Evolutionary conservation across 2,113 vertebrate species (phyloP), one percentile per base, ranked within the genome.

Genomic region (Aplodontia rufa): DNA sequence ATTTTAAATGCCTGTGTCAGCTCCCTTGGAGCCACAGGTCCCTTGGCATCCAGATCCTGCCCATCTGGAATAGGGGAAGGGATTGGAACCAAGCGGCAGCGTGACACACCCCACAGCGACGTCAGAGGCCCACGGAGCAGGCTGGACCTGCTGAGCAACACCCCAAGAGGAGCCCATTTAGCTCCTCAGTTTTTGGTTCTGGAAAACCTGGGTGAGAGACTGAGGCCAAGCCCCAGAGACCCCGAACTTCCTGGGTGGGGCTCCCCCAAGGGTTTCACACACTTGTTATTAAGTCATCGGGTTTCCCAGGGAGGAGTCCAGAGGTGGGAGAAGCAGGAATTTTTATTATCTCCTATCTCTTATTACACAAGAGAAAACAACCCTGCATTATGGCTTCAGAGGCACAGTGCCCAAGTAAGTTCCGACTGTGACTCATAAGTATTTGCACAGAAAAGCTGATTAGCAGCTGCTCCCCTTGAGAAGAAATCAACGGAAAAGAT

Each of bases 281-380:
- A 1, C 35, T 76, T 84, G 49, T 74, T 49, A 94, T 45, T 66
- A 96, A 97, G 37, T 45, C 92, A 68, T 13, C 9, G 26, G 69
- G 86, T 82, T 93, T 96, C 90, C 93, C 89, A 40, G n/a, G 37
- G 55, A 87, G 58, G 75, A 80, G 93, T 26, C 58, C n/a, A 49
- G 30, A 30, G 16, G 62, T 47, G 45, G 40, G 79, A 91, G 81
- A 71, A 86, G 9, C 47, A 58, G 87, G 71, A 37, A 8, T 74
- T 74, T 91, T 90, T 92, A 82, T 84, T 82, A 69, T 76, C 78
- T 42, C 0, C 91, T 64, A 49, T 49, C 51, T 90, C 93, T 19
- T 62, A 0, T 42, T 58, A 91, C 85, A 74, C 92, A 90, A 45
- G 89, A 94, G 85, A 58, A 90, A 80, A 71, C 53, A 37, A 69